phyloP scores from a whole-genome alignment of 2,888 invertebrate species.

The Drosophila histrio region DNA sequence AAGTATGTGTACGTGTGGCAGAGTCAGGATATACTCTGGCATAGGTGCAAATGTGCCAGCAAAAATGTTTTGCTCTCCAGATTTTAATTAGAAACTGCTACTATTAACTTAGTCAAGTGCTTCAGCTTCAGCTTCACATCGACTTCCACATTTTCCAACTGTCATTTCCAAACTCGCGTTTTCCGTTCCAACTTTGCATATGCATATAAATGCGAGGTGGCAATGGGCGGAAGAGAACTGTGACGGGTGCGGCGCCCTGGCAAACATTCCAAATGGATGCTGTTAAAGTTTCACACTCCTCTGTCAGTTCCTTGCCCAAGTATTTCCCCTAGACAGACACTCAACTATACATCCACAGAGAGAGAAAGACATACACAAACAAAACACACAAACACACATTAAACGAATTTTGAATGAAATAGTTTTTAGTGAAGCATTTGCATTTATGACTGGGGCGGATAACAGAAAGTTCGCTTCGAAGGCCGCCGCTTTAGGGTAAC shows the following conservation, averaged over 20 bases:
- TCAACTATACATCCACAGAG: neutral
- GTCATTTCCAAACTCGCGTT: slow-evolving; percentile 34
- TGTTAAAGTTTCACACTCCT: slow-evolving; percentile 30
- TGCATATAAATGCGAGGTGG: slow-evolving; percentile 64
- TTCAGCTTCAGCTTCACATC: slow-evolving; percentile 2
- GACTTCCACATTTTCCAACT: slow-evolving; percentile 19
- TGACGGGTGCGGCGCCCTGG: slow-evolving; percentile 35
- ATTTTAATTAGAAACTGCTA: slow-evolving; percentile 77
- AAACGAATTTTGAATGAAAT: slow-evolving; percentile 64
- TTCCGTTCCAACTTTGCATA: slow-evolving; percentile 57
- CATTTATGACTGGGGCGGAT: slow-evolving; percentile 59
- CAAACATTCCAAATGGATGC: slow-evolving; percentile 62
- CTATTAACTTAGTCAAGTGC: slow-evolving; percentile 71
- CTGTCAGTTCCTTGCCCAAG: neutral
- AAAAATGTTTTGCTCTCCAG: slow-evolving; percentile 52
- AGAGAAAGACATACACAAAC: neutral
- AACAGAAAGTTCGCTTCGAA: slow-evolving; percentile 33
- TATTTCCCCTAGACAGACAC: slow-evolving; percentile 7
- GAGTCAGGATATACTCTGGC: slow-evolving; percentile 4
- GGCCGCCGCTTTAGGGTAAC: slow-evolving; percentile 22
- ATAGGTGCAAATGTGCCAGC: slow-evolving; percentile 46
- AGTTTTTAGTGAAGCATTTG: slow-evolving; percentile 64
- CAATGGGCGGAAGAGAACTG: neutral
- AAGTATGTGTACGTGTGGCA: neutral
- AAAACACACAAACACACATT: slow-evolving; percentile 12